phyloP scores from a whole-genome alignment of 2,797 vertebrate genomes.

The Gastrophryne carolinensis region DNA sequence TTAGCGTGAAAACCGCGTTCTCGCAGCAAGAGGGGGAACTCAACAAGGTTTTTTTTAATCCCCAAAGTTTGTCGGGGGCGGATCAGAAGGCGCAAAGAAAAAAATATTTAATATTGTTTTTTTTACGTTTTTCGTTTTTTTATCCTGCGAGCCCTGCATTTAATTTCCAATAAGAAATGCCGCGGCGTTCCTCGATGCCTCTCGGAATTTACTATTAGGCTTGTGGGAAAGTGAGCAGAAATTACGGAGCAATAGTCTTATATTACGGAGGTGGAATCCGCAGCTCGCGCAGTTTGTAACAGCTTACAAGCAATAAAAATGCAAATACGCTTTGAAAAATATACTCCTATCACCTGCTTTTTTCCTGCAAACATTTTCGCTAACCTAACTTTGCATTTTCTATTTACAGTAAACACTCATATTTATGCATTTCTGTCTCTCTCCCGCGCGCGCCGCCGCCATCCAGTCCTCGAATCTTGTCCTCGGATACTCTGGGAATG shows the following conservation, averaged over 20 bases:
- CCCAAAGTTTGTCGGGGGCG: neutral
- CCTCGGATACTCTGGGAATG: constrained; percentile 11
- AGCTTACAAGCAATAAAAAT: constrained; percentile 53
- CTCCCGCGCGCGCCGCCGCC: too few species aligned
- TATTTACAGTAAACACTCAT: constrained; percentile 46
- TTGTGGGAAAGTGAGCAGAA: constrained; percentile 34
- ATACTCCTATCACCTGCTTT: constrained; percentile 19
- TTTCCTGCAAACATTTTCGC: constrained; percentile 21
- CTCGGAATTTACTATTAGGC: constrained; percentile 30
- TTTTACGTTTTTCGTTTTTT: too few species aligned
- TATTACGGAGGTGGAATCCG: constrained; percentile 38
- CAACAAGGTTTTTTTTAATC: too few species aligned
- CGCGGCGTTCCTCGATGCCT: neutral
- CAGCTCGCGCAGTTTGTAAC: constrained; percentile 39
- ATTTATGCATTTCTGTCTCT: constrained; percentile 6
- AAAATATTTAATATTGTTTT: too few species aligned
- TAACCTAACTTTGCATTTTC: constrained; percentile 45
- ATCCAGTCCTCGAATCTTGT: neutral
- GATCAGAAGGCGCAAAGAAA: neutral
- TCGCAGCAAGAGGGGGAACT: too few species aligned
- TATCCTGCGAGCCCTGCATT: constrained; percentile 12
- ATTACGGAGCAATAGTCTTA: constrained; percentile 25
- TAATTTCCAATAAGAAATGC: constrained; percentile 43
- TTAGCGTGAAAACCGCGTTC: constrained; percentile 20
- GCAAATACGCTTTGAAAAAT: constrained; percentile 34